These are phyloP conservation scores for Thalassarche chlororhynchos DNA, from an alignment of 2,113 vertebrate genomes.

Conservation along the genomic window DNA sequence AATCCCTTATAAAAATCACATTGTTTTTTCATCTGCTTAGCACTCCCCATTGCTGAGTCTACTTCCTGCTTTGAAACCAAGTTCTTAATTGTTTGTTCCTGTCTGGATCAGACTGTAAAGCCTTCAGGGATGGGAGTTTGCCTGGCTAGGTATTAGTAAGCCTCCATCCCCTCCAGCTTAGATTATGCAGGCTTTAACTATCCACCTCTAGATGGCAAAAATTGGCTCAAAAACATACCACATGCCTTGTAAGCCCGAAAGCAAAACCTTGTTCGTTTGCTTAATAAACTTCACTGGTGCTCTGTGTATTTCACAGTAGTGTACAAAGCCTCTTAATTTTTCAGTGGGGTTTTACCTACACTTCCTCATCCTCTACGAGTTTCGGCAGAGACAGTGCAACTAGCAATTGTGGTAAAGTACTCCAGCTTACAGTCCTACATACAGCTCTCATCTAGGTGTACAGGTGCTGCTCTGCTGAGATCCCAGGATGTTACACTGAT, in stretches of 20 bases:
- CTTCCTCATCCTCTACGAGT: background rate
- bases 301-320: background rate
- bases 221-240: background rate
- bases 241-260: background rate
- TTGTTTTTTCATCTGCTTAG: slow-evolving; percentile 14
- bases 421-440: background rate
- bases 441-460: background rate
- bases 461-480: background rate
- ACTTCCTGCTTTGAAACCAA: slow-evolving; percentile 32
- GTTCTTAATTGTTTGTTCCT: slow-evolving; percentile 42
- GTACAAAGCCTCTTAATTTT: background rate
- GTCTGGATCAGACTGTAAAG: slow-evolving; percentile 5
- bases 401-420: background rate
- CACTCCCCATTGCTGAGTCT: background rate
- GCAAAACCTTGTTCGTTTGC: background rate
- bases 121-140: slow-evolving; percentile 32
- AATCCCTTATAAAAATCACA: background rate
- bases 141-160: background rate
- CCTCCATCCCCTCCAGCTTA: background rate
- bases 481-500: background rate
- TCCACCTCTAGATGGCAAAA: slow-evolving; percentile 14
- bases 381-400: background rate
- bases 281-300: background rate
- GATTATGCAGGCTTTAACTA: background rate
- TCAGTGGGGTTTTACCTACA: background rate